Percentiles rank a stretch among this genome's conserved stretches.
Conservation (phyloP, 2,797 vertebrate genomes). For the Cyclopterus lumpus region DNA sequence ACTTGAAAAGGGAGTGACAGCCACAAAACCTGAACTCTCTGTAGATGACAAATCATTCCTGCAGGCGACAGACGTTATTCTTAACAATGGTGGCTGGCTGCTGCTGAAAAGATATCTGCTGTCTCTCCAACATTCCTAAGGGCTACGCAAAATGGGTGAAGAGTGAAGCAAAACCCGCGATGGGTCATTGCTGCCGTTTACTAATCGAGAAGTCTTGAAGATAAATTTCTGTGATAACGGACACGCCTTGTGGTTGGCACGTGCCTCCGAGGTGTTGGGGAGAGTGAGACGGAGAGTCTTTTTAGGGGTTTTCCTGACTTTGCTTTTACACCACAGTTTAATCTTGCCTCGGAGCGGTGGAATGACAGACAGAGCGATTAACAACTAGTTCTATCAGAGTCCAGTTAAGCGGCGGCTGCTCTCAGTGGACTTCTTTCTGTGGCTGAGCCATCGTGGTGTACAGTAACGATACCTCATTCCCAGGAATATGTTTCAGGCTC, state of each 20-base stretch:
- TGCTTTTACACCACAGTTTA: conserved; percentile 69
- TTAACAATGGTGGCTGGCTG: conserved; percentile 65
- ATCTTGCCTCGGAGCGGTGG: conserved; percentile 70
- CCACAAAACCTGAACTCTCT: conserved; percentile 76
- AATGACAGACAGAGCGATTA: conserved; percentile 70
- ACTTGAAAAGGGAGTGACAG: conserved; percentile 74
- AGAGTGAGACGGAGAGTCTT: conserved; percentile 60
- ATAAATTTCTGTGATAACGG: conserved; percentile 64
- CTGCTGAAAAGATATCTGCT: conserved; percentile 63
- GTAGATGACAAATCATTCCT: conserved; percentile 75
- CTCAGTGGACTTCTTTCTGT: conserved; percentile 40
- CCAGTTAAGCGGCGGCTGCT: conserved; percentile 51
- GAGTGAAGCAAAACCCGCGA: conserved; percentile 44
- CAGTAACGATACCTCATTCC: conserved; percentile 26
- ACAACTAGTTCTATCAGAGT: conserved; percentile 66
- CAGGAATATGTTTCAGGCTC: conserved; percentile 27
- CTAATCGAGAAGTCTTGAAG: conserved; percentile 61
- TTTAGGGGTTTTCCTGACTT: conserved; percentile 70
- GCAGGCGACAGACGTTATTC: conserved; percentile 69
- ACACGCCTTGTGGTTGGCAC: conserved; percentile 44
- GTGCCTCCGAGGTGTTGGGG: conserved; percentile 46
- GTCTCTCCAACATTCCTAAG: conserved; percentile 65
- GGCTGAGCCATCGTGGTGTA: conserved; percentile 27
- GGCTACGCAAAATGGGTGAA: conserved; percentile 45
- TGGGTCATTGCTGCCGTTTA: conserved; percentile 64